Evolutionary conservation across 1,140 invertebrate species (phyloP), one percentile per base, ranked within the genome.

Genomic region (Nylanderia fulva): DNA sequence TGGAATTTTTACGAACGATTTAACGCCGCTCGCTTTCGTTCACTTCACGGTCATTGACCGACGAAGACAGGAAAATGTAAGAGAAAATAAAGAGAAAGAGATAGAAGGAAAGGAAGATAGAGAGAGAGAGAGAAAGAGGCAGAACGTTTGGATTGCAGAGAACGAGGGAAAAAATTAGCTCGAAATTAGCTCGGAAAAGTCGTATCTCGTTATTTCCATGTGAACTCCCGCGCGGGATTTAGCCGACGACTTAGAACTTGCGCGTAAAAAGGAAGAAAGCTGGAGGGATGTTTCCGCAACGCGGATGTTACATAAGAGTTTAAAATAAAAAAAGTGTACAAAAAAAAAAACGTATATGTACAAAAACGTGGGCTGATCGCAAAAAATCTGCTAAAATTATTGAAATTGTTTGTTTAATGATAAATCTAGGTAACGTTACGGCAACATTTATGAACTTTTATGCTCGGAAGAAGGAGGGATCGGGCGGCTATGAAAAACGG

Each of bases 1-100:
- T 63, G 88, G 88, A 90, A 90, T 90, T 90, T 90, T 90, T 89
- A 90, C 88, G 72, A 82, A 77, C 87, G 88, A 89, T 90, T 90
- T 90, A 90, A 89, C 88, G 76, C 39, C 80, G 74, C 83, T 89
- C 77, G 86, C 88, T 80, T 80, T 82, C 88, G 76, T 82, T 76
- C 60, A 21, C 39, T 66, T 54, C 76, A 68, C 76, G 48, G 76
- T 68, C 61, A n/a, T 56, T 79, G 76, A 79, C 76, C 76, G 48
- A 79, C 33, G 48, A 68, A 56, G 42, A 15, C 11, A 48, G n/a
- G 60, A 39, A 74, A 71, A 68, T 42, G 36, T 63, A 33, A 60
- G 24, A 58, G 54, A 29, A 68, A 84, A 21, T 9, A 9, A 79
- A 15, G 21, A 45, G 8, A 42, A 15, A 76, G 36, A 54, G 13